Conservation (phyloP, 2,888 invertebrate genomes). For the Tenodera sinensis region DNA sequence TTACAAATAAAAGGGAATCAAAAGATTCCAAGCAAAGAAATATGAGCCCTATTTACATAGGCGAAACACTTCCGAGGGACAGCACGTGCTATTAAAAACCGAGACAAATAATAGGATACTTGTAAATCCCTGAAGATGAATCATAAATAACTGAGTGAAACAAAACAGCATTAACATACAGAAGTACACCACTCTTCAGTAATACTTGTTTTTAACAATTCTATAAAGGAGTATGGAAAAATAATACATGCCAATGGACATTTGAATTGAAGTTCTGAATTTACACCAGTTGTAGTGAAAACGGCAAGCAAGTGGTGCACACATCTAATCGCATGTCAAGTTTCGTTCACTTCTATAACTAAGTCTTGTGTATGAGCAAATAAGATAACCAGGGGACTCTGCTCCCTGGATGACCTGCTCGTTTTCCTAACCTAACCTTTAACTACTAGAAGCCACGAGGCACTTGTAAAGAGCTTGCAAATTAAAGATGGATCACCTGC, state of each 20-base stretch:
- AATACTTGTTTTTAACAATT: background rate
- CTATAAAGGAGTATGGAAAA: background rate
- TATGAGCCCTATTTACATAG: background rate
- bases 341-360: too few species aligned
- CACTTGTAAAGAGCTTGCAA: slow-evolving; percentile 1
- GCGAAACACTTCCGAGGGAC: slow-evolving; percentile 30
- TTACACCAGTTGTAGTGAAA: background rate
- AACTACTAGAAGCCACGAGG: background rate
- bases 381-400: background rate
- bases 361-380: background rate
- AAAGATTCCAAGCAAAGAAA: background rate
- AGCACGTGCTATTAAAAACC: slow-evolving; percentile 35
- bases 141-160: background rate
- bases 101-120: background rate
- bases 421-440: background rate
- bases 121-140: background rate
- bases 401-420: background rate
- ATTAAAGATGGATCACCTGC: background rate
- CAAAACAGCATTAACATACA: background rate
- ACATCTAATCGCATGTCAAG: too few species aligned
- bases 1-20: background rate
- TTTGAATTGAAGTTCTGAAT: background rate
- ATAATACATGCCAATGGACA: background rate
- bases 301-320: background rate
- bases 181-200: background rate